Evolutionary conservation across 2,888 invertebrate species (phyloP).

Genomic region (Lasioglossum calceatum): DNA sequence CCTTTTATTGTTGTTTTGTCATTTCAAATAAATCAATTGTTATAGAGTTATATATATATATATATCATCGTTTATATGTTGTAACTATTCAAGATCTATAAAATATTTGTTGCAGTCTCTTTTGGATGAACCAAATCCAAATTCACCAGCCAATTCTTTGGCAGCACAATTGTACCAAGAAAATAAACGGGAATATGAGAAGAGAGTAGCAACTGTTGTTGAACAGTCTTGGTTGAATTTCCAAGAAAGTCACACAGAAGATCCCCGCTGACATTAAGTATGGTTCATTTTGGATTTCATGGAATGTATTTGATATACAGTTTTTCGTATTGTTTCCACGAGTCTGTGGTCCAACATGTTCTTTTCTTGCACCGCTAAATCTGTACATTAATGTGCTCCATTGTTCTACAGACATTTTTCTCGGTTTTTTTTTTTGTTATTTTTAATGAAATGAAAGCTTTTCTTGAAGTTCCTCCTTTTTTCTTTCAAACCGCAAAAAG

Average conservation of each 20-base stretch:
- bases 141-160: slow-evolving; percentile 88
- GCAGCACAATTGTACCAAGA: slow-evolving; percentile 89
- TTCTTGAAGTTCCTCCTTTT: slow-evolving; percentile 7
- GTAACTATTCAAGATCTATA: slow-evolving; percentile 39
- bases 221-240: slow-evolving; percentile 87
- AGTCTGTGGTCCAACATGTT: slow-evolving; percentile 34
- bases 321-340: slow-evolving; percentile 27
- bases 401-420: slow-evolving; percentile 49
- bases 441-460: slow-evolving; percentile 1
- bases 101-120: slow-evolving; percentile 86
- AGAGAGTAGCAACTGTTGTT: slow-evolving; percentile 88
- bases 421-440: neutral
- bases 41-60: slow-evolving; percentile 18
- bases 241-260: slow-evolving; percentile 83
- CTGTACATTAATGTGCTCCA: slow-evolving; percentile 47
- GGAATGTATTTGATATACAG: slow-evolving; percentile 11
- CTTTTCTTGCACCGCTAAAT: slow-evolving; percentile 25
- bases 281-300: slow-evolving; percentile 32
- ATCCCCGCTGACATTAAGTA: slow-evolving; percentile 82
- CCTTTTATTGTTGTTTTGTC: slow-evolving; percentile 61
- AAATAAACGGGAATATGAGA: slow-evolving; percentile 89
- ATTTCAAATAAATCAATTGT: slow-evolving; percentile 32
- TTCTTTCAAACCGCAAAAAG: slow-evolving; percentile 1
- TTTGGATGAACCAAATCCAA: slow-evolving; percentile 89
- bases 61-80: neutral